Conservation (phyloP, 2,113 vertebrate genomes). For the Salvelinus sp. region DNA sequence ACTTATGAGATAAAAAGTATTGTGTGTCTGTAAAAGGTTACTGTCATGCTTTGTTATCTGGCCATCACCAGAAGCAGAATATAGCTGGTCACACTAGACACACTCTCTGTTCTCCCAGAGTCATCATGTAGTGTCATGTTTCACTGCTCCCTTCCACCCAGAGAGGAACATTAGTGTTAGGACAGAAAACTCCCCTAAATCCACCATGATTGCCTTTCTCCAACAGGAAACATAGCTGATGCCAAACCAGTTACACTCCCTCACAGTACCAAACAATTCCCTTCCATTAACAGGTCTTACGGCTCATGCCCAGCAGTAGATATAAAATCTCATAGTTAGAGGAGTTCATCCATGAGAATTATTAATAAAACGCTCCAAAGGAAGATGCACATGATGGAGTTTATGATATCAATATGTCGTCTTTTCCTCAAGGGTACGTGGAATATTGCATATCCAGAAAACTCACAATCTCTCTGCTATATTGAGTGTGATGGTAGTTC, state of each 20-base stretch:
- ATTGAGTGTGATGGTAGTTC: not conserved
- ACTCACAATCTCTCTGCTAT: not conserved
- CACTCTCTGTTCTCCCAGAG: too few relatives aligned
- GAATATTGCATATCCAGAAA: not conserved
- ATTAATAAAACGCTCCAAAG: not conserved
- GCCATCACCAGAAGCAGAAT: not conserved
- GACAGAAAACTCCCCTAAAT: too few relatives aligned
- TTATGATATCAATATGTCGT: not conserved
- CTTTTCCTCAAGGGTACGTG: not conserved
- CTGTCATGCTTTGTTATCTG: not conserved
- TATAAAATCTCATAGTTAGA: not conserved
- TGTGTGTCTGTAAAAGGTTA: not conserved
- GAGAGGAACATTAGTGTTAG: too few relatives aligned
- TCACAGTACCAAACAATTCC: not conserved
- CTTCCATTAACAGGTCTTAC: not conserved
- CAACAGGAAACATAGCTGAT: too few relatives aligned
- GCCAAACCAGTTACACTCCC: not conserved
- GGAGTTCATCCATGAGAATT: not conserved
- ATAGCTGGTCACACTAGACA: too few relatives aligned
- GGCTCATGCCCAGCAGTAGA: not conserved
- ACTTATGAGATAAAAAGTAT: not conserved
- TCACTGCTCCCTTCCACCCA: too few relatives aligned
- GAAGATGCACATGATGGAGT: not conserved
- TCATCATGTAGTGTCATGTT: too few relatives aligned
- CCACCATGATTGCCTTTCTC: too few relatives aligned